Base-by-base conservation (phyloP, 2,113 vertebrate species). In the Bagarius yarrelli region DNA sequence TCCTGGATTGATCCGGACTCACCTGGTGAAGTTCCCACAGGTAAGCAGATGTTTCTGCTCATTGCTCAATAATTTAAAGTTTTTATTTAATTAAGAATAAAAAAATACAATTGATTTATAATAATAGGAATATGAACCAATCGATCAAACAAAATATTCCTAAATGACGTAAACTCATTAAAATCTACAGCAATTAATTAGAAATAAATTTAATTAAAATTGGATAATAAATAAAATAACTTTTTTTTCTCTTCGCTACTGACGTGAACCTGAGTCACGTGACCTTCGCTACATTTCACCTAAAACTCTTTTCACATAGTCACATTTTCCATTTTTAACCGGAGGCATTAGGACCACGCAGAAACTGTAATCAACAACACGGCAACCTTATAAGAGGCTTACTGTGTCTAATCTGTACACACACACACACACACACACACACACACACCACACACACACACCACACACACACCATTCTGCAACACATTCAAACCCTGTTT, bases 321-420 rank as follows among this genome's bases (percentile, higher is more conserved):
- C n/a, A 70, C 5, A 70, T 36, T 55, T 3, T 23, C 4, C 30
- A 34, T 40, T 50, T 76, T 84, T 81, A 72, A 61, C 1, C 0
- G 11, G n/a, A 76, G 36, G 88, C 91, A 86, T 89, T 93, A 93
- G 92, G 92, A 93, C 92, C 92, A 90, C 79, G 90, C 74, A 85
- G 61, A 78, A 74, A 86, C 83, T 80, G 81, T 92, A 91, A 94
- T 93, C 91, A 90, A 92, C 91, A 91, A 91, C 92, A 92, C 27
- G 19, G 85, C 86, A 87, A 85, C 78, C 89, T 88, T 87, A 90
- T 93, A 94, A 94, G 93, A 92, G 85, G 92, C 89, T 94, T 93
- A 93, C 86, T 80, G 72, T 87, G 90, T 92, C 88, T 93, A 93
- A 93, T 93, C 93, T 92, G 88, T 81, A 85, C 72, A 85, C 52